These are phyloP conservation scores for Macrophya annulata DNA, from an alignment of 2,888 invertebrate species.

Conservation along the genomic window DNA sequence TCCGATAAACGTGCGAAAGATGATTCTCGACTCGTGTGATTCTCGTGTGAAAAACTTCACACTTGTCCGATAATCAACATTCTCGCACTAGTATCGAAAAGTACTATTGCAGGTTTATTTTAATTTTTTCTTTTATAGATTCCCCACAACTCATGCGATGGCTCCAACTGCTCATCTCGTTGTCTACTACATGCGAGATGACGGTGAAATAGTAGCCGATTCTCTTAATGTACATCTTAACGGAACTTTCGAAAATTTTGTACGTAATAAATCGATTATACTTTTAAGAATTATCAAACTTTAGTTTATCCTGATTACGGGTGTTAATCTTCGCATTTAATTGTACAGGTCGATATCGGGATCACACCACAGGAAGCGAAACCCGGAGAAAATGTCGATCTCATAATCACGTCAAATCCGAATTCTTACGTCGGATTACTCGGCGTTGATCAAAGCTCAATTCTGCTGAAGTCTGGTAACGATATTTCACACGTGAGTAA, in stretches of 20 bases:
- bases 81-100: too few relatives aligned
- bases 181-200: slow-evolving; percentile 88
- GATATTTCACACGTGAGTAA: slow-evolving; percentile 82
- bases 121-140: slow-evolving; percentile 72
- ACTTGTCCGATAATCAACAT: too few relatives aligned
- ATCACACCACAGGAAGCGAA: slow-evolving; percentile 85
- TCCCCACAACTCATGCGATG: slow-evolving; percentile 89
- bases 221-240: slow-evolving; percentile 90
- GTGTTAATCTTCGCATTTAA: neutral
- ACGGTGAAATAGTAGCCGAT: slow-evolving; percentile 92
- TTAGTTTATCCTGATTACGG: neutral
- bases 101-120: too few relatives aligned
- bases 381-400: slow-evolving; percentile 89
- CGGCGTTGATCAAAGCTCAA: slow-evolving; percentile 93
- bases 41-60: too few relatives aligned
- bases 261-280: slow-evolving; percentile 78
- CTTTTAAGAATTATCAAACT: neutral
- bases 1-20: too few relatives aligned
- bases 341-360: slow-evolving; percentile 84
- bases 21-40: too few relatives aligned
- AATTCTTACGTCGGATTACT: slow-evolving; percentile 93
- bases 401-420: slow-evolving; percentile 90
- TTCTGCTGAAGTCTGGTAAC: slow-evolving; percentile 88
- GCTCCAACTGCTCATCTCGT: slow-evolving; percentile 91
- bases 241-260: slow-evolving; percentile 90